These are phyloP conservation scores for Drosophila mayaguana DNA, from an alignment of 2,888 invertebrate species.

Conservation along the genomic window DNA sequence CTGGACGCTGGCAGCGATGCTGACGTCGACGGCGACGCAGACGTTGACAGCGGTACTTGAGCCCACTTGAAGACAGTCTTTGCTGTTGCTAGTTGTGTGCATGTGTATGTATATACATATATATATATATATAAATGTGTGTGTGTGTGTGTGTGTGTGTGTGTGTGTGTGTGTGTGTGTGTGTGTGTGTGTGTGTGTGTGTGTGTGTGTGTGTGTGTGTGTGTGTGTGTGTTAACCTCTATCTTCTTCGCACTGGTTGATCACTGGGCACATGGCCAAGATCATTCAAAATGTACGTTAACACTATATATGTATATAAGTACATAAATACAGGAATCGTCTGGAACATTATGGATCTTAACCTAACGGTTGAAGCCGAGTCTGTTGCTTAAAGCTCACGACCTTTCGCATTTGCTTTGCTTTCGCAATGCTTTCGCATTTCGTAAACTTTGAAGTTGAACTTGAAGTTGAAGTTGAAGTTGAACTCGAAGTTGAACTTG, in stretches of 20 bases:
- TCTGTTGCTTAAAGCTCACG: neutral
- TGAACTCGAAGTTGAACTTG: neutral
- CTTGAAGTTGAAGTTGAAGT: neutral
- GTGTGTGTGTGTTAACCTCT: constrained; percentile 23
- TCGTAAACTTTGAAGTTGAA: neutral
- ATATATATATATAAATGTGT: neutral
- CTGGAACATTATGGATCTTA: neutral
- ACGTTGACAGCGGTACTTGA: constrained; percentile 57
- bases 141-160: too few species aligned
- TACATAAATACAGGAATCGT: neutral
- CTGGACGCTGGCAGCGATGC: constrained; percentile 32
- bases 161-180: constrained; percentile 6
- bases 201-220: neutral
- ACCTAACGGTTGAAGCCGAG: neutral
- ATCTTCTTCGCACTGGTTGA: constrained; percentile 17
- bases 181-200: neutral
- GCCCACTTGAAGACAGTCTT: constrained; percentile 67
- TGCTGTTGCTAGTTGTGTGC: constrained; percentile 14
- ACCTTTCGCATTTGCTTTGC: too few species aligned
- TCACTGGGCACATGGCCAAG: constrained; percentile 33
- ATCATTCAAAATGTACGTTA: constrained; percentile 12
- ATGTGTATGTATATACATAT: neutral
- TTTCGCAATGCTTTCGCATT: neutral
- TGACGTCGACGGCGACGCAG: constrained; percentile 14
- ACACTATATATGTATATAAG: neutral